Percentiles rank a stretch among this genome's conserved stretches.
phyloP scores from a whole-genome alignment of 2,888 invertebrate genomes.

The Protodeltote pygarga region DNA sequence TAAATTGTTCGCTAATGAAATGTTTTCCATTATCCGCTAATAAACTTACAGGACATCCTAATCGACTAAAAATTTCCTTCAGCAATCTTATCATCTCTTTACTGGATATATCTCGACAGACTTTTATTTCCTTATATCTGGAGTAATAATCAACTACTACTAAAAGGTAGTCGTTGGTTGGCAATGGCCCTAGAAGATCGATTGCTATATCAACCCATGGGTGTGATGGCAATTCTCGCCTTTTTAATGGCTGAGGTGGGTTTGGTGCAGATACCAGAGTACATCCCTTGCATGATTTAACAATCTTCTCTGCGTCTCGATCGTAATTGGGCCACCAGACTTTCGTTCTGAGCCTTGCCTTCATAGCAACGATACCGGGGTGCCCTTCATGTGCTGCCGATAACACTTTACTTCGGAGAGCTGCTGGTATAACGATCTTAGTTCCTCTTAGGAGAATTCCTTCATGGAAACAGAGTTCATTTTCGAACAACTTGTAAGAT shows the following conservation, averaged over 20 bases:
- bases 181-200: constrained; percentile 39
- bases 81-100: constrained; percentile 31
- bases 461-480: constrained; percentile 1
- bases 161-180: constrained; percentile 35
- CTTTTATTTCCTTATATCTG: constrained; percentile 41
- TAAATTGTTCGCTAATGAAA: constrained; percentile 43
- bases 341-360: constrained; percentile 7
- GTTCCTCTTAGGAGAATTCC: background rate
- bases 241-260: constrained; percentile 25
- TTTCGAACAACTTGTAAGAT: background rate
- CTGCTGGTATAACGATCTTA: background rate
- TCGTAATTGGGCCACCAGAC: constrained; percentile 39
- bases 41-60: constrained; percentile 38
- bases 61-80: constrained; percentile 44
- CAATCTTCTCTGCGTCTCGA: constrained; percentile 18
- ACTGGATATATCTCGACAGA: constrained; percentile 25
- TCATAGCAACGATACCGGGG: constrained; percentile 1
- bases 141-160: constrained; percentile 44
- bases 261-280: constrained; percentile 22
- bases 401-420: background rate
- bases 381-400: constrained; percentile 2
- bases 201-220: constrained; percentile 36
- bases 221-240: constrained; percentile 19
- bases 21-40: constrained; percentile 47
- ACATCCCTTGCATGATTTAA: constrained; percentile 36